A percentile compares a stretch with the other conserved stretches of the same genome.
Conservation (phyloP, 2,888 invertebrate species). For the Cosmopolites sordidus region DNA sequence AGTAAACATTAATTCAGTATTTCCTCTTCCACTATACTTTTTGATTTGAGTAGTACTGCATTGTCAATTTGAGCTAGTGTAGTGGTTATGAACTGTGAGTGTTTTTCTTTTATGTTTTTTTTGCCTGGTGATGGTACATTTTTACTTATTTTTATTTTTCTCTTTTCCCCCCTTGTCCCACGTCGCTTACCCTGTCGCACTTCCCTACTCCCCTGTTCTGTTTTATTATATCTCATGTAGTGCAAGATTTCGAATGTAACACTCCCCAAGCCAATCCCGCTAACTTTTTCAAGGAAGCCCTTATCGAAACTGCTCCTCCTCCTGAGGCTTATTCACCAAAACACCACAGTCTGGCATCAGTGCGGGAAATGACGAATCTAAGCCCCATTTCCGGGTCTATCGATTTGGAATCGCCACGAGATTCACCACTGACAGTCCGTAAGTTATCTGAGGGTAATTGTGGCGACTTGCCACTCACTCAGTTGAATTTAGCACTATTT, state of each 20-base stretch:
- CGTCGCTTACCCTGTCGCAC: constrained; percentile 26
- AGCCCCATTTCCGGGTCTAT: constrained; percentile 46
- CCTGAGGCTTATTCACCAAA: constrained; percentile 20
- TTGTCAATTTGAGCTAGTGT: no score
- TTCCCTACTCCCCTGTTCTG: constrained; percentile 1
- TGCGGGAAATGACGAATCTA: constrained; percentile 34
- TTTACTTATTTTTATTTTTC: constrained; percentile 37
- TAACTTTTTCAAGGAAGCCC: constrained; percentile 42
- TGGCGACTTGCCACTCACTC: constrained; percentile 60
- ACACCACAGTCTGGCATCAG: constrained; percentile 4
- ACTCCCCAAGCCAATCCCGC: constrained; percentile 26
- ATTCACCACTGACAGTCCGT: constrained; percentile 33
- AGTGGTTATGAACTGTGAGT: no score
- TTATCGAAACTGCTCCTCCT: constrained; percentile 46
- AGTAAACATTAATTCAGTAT: no score
- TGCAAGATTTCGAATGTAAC: no score
- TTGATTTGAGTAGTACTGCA: no score
- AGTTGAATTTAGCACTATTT: constrained; percentile 45
- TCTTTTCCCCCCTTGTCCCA: constrained; percentile 32
- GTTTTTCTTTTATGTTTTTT: constrained; percentile 10
- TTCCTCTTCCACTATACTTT: no score
- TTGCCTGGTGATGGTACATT: constrained; percentile 31
- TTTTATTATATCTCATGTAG: no score
- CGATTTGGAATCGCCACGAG: constrained; percentile 39
- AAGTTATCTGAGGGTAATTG: constrained; percentile 44